Evolutionary conservation across 2,888 invertebrate genomes (phyloP).

Genomic region (Cerceris ruficornis): DNA sequence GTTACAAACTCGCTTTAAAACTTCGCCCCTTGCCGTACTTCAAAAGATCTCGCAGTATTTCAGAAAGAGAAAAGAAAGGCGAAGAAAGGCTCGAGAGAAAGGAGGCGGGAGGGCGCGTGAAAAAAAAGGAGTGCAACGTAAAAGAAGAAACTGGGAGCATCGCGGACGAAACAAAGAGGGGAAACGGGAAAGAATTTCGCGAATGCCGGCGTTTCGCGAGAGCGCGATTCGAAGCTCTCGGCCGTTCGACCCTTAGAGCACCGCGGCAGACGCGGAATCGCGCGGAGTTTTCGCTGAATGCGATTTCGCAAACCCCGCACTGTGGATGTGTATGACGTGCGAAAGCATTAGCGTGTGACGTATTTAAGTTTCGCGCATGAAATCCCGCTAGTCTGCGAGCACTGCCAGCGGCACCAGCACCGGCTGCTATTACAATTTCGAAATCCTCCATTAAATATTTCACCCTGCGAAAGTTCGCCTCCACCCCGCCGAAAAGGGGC

Average conservation of each 20-base stretch:
- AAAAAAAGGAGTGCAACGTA: not conserved
- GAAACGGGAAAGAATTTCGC: not conserved
- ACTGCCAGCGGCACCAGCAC: constrained; percentile 40
- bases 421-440: constrained; percentile 67
- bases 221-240: not conserved
- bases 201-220: constrained; percentile 3
- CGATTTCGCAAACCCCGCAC: not conserved
- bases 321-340: constrained; percentile 43
- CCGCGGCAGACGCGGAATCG: not conserved
- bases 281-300: constrained; percentile 30
- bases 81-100: no score
- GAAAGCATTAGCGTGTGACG: constrained; percentile 53
- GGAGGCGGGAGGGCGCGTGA: no score
- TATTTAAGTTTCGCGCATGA: constrained; percentile 62
- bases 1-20: not conserved
- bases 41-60: no score
- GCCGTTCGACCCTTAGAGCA: not conserved
- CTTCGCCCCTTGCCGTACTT: not conserved
- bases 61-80: no score
- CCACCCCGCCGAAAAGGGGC: constrained; percentile 19
- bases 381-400: constrained; percentile 43
- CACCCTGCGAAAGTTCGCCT: constrained; percentile 45
- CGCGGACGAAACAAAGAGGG: not conserved
- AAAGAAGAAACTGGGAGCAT: not conserved
- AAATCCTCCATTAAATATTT: constrained; percentile 64